Conservation (phyloP, 2,797 vertebrate species). For the Simalia tracyae region DNA sequence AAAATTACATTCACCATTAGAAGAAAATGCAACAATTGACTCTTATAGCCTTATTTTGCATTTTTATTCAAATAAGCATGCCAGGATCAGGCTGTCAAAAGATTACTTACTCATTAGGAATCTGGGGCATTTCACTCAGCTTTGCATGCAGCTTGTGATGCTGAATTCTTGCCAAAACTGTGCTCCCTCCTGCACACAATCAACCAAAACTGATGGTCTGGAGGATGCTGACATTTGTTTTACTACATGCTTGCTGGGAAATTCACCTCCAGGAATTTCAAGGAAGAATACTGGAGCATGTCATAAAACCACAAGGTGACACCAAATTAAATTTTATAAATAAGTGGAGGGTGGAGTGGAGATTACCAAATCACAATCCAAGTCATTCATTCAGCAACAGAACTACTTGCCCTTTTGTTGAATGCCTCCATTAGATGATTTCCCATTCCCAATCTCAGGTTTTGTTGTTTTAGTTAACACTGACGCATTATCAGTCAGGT, state of each 20-base stretch:
- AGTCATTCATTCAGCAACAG: not conserved
- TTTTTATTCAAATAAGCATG: not conserved
- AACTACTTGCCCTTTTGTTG: not conserved
- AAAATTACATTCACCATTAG: not conserved
- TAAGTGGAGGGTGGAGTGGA: not conserved
- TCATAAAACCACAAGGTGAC: not conserved
- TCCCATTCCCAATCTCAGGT: not conserved
- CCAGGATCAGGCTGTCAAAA: not conserved
- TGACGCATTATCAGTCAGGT: not conserved
- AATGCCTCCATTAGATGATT: not conserved
- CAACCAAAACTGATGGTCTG: not conserved
- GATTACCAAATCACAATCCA: not conserved
- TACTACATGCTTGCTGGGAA: not conserved
- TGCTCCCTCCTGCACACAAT: not conserved
- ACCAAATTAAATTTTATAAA: not conserved
- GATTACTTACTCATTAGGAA: not conserved
- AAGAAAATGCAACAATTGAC: not conserved
- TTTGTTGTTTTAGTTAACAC: not conserved
- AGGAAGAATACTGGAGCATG: not conserved
- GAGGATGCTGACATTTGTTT: not conserved
- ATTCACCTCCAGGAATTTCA: not conserved
- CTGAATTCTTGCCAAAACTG: not conserved
- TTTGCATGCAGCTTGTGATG: not conserved
- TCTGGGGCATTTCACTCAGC: not conserved
- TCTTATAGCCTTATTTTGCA: not conserved